Evolutionary conservation across 2,797 vertebrate genomes (phyloP).

Genomic region (Manis pentadactyla): DNA sequence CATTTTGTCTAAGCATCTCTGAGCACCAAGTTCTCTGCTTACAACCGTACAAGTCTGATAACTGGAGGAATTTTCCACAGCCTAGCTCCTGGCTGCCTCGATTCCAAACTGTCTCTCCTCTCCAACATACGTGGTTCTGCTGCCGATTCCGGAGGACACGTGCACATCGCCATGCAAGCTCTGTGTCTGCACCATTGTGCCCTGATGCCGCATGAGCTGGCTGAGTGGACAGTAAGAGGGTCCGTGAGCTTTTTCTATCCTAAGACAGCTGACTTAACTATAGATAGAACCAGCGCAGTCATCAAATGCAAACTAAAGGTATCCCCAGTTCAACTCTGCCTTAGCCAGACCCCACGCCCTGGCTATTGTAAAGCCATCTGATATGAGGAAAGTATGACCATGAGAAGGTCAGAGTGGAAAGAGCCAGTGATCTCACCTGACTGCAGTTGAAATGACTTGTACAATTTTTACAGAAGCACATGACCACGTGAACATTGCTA

Average conservation of each 20-base stretch:
- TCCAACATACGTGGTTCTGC: background rate
- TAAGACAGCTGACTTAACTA: background rate
- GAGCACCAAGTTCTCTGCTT: slow-evolving; percentile 39
- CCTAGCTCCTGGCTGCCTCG: background rate
- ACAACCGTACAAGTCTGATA: slow-evolving; percentile 18
- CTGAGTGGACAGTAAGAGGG: background rate
- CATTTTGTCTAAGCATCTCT: slow-evolving; percentile 39
- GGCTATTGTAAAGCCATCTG: background rate
- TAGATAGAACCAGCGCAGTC: background rate
- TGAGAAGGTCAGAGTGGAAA: background rate
- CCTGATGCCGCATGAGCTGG: background rate
- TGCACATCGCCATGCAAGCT: background rate
- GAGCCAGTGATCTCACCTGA: slow-evolving; percentile 8
- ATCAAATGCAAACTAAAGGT: background rate
- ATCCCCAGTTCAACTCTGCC: background rate
- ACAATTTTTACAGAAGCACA: background rate
- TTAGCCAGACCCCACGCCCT: background rate
- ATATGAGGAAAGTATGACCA: background rate
- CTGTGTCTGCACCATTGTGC: background rate
- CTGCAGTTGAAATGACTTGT: background rate
- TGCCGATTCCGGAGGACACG: background rate
- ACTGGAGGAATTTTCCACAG: slow-evolving; percentile 59
- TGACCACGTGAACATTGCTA: background rate
- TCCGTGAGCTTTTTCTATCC: background rate
- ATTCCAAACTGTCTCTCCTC: slow-evolving; percentile 16